Evolutionary conservation across 2,113 vertebrate genomes (phyloP).

Genomic region (Chauna torquata): DNA sequence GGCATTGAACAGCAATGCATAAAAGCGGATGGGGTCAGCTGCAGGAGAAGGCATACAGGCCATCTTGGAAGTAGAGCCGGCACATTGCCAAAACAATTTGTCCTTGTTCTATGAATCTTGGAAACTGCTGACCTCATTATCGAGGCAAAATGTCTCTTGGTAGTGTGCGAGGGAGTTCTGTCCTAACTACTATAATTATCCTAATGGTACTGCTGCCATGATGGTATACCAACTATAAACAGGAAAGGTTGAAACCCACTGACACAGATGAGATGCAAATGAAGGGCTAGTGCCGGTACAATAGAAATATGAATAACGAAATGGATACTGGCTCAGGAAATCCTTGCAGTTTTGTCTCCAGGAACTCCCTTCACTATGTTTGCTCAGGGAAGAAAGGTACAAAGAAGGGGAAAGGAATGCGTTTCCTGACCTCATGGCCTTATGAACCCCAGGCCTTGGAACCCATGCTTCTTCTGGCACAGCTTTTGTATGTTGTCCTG

Average conservation of each 20-base stretch:
- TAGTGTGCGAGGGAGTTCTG: not conserved
- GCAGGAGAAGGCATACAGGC: not conserved
- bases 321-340: not conserved
- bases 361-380: not conserved
- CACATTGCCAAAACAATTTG: not conserved
- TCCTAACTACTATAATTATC: slow-evolving; percentile 20
- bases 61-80: not conserved
- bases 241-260: slow-evolving; percentile 56
- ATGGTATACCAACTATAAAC: slow-evolving; percentile 18
- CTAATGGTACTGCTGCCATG: slow-evolving; percentile 5
- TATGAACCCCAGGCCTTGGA: not conserved
- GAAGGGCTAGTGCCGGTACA: not conserved
- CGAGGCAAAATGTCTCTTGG: not conserved
- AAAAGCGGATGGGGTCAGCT: not conserved
- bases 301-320: not conserved
- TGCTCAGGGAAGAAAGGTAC: not conserved
- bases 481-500: not conserved
- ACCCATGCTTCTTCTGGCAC: not conserved
- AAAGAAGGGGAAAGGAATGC: not conserved
- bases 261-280: slow-evolving; percentile 32
- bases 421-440: not conserved
- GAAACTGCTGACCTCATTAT: not conserved
- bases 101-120: not conserved
- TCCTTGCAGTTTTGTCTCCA: not conserved
- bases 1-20: not conserved